phyloP scores from a whole-genome alignment of 2,113 vertebrate species.

The Microtus oregoni region DNA sequence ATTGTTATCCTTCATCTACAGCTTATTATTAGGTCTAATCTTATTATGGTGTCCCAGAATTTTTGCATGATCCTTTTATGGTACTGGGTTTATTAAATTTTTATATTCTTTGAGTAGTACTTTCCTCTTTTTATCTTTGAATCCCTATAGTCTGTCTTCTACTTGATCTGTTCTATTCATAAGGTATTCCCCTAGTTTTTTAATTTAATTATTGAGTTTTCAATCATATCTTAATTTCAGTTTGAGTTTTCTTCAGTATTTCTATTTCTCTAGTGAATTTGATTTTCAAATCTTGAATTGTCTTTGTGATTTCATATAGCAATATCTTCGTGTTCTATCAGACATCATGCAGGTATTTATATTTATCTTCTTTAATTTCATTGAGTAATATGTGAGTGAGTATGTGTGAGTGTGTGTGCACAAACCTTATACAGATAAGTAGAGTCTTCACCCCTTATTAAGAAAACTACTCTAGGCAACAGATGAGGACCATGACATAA shows the following conservation, averaged over 20 bases:
- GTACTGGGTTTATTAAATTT: background rate
- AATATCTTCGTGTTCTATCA: background rate
- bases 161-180: background rate
- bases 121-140: background rate
- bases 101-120: background rate
- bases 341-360: background rate
- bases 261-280: background rate
- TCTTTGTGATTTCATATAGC: background rate
- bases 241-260: background rate
- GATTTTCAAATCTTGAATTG: background rate
- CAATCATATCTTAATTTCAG: background rate
- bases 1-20: background rate
- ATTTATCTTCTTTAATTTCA: background rate
- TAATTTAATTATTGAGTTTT: background rate
- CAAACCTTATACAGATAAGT: background rate
- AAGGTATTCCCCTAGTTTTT: background rate
- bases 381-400: background rate
- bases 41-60: background rate
- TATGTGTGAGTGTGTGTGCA: background rate
- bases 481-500: background rate
- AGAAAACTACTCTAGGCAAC: background rate
- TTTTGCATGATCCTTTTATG: background rate
- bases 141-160: background rate
- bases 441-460: background rate
- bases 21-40: background rate